Percentiles rank a stretch among this genome's conserved stretches.
These are phyloP conservation scores for Oceanodroma leucorhoa DNA, from an alignment of 2,797 vertebrate species.

Conservation along the genomic window DNA sequence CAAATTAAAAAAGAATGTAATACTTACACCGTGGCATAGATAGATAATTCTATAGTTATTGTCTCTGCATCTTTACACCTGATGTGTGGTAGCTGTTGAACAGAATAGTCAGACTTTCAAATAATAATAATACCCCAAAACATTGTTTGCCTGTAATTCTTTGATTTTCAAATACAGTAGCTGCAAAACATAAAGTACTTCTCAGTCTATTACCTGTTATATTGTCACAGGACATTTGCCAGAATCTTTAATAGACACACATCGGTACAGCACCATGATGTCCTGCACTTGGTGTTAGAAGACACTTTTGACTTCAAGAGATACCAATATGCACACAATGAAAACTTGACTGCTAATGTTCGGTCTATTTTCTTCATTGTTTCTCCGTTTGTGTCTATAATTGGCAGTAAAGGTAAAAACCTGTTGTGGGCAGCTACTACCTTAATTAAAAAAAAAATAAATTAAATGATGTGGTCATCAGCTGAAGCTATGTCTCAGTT, in stretches of 20 bases:
- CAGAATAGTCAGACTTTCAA: background rate
- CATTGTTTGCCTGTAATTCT: background rate
- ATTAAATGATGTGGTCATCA: background rate
- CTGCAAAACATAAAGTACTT: background rate
- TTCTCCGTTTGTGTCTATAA: background rate
- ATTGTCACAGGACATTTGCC: background rate
- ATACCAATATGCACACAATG: too few relatives aligned
- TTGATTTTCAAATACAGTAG: background rate
- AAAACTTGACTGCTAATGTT: background rate
- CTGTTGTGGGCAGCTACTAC: background rate
- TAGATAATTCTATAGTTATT: background rate
- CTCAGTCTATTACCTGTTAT: fast-evolving
- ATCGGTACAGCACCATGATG: fast-evolving
- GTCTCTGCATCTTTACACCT: background rate
- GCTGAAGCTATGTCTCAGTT: background rate
- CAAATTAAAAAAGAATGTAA: background rate
- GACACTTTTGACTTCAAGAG: background rate
- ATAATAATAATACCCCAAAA: background rate
- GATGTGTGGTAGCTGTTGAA: background rate
- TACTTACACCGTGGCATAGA: background rate
- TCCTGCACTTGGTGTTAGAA: fast-evolving
- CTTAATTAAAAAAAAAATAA: background rate
- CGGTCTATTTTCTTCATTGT: background rate
- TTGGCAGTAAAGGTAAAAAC: background rate
- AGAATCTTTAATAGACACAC: background rate